Evolutionary conservation across 2,797 vertebrate species (phyloP).

Genomic region (Enteromius radiatus): DNA sequence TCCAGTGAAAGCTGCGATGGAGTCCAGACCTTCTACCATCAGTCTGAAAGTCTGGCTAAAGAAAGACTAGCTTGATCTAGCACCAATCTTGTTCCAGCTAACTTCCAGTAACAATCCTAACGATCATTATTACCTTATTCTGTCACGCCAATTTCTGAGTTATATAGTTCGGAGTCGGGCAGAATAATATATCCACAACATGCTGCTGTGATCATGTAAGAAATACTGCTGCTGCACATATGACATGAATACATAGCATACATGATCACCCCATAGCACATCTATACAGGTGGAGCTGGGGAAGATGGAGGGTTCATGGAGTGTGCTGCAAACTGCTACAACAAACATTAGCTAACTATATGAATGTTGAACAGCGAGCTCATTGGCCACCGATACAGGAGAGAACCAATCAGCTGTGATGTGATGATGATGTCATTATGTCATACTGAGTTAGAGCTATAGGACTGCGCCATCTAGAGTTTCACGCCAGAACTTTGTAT

Average conservation of each 20-base stretch:
- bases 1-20: neutral
- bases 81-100: neutral
- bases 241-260: neutral
- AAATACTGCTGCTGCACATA: neutral
- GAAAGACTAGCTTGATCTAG: neutral
- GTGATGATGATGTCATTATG: too few relatives aligned
- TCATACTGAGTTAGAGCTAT: neutral
- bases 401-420: too few relatives aligned
- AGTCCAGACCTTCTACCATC: neutral
- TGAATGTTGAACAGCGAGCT: neutral
- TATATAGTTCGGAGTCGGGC: too few relatives aligned
- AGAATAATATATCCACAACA: too few relatives aligned
- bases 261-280: too few relatives aligned
- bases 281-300: neutral
- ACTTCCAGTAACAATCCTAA: neutral
- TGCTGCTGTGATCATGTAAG: too few relatives aligned
- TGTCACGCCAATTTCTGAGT: neutral
- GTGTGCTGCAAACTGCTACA: neutral
- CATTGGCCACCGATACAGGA: neutral
- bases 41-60: neutral
- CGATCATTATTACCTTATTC: neutral
- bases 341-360: neutral
- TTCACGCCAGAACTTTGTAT: neutral
- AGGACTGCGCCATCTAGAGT: neutral
- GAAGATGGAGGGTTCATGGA: neutral